Conservation (phyloP, 2,797 vertebrate species). For the Phaenicophaeus curvirostris region DNA sequence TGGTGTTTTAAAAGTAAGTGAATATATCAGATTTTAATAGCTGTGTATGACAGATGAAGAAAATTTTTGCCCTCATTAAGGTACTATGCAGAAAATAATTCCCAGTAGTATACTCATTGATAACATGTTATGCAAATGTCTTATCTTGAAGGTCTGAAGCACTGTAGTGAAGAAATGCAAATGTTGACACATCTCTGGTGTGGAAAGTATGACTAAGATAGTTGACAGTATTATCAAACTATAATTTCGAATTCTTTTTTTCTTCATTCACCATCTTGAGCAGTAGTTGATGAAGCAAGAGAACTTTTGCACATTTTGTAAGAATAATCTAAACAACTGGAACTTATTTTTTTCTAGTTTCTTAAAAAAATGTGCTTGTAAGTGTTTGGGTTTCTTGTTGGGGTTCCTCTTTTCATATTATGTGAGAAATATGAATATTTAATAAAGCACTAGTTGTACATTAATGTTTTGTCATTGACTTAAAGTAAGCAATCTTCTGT, state of each 20-base stretch:
- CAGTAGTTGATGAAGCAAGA: neutral
- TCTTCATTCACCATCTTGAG: neutral
- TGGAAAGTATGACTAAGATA: neutral
- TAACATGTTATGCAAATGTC: neutral
- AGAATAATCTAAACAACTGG: neutral
- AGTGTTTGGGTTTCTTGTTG: neutral
- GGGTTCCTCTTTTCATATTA: neutral
- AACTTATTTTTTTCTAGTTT: neutral
- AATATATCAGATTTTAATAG: neutral
- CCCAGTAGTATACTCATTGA: neutral
- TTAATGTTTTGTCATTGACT: neutral
- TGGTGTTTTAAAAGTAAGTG: neutral
- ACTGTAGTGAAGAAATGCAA: neutral
- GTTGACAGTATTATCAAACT: neutral
- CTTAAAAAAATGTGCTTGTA: neutral
- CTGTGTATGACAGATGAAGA: neutral
- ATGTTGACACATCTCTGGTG: neutral
- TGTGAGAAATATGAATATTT: neutral
- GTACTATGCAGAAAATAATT: neutral
- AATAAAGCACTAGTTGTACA: neutral
- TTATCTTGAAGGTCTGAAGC: neutral
- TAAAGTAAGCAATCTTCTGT: neutral
- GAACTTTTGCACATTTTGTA: neutral
- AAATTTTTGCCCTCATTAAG: neutral
- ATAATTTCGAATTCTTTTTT: neutral